Conservation (phyloP, 2,113 vertebrate species). For the Amia ocellicauda region DNA sequence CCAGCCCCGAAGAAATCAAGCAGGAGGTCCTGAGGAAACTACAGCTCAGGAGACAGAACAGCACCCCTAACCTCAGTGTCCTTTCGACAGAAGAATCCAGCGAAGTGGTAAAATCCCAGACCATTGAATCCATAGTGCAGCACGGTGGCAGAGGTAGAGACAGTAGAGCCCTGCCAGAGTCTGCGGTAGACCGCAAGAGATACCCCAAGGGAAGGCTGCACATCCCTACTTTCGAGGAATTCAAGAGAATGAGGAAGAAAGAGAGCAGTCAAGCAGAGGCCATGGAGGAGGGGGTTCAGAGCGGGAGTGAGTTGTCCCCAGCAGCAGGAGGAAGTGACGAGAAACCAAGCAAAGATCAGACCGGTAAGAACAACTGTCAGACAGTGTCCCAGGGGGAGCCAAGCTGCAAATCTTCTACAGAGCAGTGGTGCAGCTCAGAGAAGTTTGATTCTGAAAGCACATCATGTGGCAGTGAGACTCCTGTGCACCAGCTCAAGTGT, state of each 20-base stretch:
- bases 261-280: constrained; percentile 34
- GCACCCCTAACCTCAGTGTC: constrained; percentile 68
- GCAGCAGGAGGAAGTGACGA: not conserved
- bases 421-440: not conserved
- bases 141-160: constrained; percentile 21
- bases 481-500: not conserved
- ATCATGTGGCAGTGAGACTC: not conserved
- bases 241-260: constrained; percentile 78
- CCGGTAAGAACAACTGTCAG: not conserved
- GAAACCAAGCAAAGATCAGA: constrained; percentile 6
- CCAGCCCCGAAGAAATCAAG: constrained; percentile 76
- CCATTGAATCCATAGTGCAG: constrained; percentile 53
- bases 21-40: constrained; percentile 73
- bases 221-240: constrained; percentile 84
- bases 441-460: not conserved
- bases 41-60: constrained; percentile 76
- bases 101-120: constrained; percentile 60
- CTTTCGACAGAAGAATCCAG: constrained; percentile 38
- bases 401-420: not conserved
- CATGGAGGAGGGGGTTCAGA: not conserved
- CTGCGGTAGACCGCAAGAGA: constrained; percentile 41
- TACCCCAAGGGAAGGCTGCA: constrained; percentile 60
- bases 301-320: not conserved
- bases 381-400: not conserved
- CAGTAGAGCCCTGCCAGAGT: constrained; percentile 20